Percentiles rank a stretch among this genome's conserved stretches.
Conservation (phyloP, 2,113 vertebrate genomes). For the Agapornis roseicollis region DNA sequence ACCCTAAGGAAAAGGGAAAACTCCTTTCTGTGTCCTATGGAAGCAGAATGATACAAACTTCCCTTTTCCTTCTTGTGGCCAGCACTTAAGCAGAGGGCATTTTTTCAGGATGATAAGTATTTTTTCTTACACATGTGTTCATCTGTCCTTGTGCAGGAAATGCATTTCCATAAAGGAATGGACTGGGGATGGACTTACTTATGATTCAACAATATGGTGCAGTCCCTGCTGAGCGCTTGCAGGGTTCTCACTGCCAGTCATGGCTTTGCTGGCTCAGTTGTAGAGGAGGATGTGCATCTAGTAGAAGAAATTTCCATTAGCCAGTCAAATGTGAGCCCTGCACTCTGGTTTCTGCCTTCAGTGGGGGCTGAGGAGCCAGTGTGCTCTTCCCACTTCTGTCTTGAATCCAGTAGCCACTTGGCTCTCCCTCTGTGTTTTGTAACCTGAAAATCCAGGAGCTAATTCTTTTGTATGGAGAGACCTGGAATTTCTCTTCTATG, state of each 20-base stretch:
- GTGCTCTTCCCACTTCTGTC: neutral
- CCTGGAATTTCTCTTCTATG: neutral
- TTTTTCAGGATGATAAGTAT: neutral
- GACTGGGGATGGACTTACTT: neutral
- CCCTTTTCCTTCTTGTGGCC: neutral
- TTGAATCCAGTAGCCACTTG: neutral
- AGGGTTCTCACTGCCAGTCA: neutral
- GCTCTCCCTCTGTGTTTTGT: neutral
- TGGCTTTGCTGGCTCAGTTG: neutral
- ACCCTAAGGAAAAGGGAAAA: neutral
- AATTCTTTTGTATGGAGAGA: neutral
- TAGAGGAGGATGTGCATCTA: neutral
- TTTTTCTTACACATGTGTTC: neutral
- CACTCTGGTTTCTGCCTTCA: neutral
- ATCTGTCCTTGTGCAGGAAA: neutral
- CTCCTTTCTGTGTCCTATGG: neutral
- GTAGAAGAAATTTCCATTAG: neutral
- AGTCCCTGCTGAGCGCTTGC: neutral
- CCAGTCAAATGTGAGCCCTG: neutral
- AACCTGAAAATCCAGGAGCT: neutral
- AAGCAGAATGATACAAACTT: neutral
- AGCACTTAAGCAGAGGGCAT: neutral
- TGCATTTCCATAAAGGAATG: neutral
- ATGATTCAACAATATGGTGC: neutral
- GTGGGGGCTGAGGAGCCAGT: accelerated